A percentile compares a stretch with the other conserved stretches of the same genome.
Conservation (phyloP, 1,140 invertebrate species). For the Drosophila varians region DNA sequence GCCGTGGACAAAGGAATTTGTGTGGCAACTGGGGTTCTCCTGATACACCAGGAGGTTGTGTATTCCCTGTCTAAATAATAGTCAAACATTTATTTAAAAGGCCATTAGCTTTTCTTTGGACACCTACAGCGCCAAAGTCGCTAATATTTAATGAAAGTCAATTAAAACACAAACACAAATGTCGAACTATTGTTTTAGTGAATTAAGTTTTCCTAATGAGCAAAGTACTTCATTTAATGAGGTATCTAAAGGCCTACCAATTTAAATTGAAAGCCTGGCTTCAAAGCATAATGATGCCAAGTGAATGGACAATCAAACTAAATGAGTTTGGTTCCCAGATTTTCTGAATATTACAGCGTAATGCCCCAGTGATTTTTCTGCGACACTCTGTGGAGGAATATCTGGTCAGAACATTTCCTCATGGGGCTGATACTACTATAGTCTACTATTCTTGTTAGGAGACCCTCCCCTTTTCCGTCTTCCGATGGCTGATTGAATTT, state of each 20-base stretch:
- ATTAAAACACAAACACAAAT: slow-evolving; percentile 1
- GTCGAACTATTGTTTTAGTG: slow-evolving; percentile 1
- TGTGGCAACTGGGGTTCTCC: background rate
- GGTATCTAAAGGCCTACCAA: background rate
- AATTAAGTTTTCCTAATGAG: slow-evolving; percentile 14
- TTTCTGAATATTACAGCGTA: background rate
- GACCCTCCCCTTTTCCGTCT: background rate
- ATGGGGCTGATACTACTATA: background rate
- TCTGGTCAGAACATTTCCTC: slow-evolving; percentile 15
- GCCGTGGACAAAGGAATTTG: slow-evolving; percentile 1
- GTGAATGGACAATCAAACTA: background rate
- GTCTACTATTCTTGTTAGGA: background rate
- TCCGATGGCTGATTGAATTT: slow-evolving; percentile 57
- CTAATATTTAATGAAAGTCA: slow-evolving; percentile 15
- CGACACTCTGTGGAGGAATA: slow-evolving; percentile 11
- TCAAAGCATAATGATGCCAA: background rate
- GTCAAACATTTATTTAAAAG: background rate
- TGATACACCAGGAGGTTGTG: background rate
- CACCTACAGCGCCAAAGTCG: background rate
- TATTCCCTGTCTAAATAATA: background rate
- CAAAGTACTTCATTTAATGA: slow-evolving; percentile 27
- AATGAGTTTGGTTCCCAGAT: background rate
- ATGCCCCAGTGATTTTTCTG: background rate
- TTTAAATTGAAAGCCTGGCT: slow-evolving; percentile 5
- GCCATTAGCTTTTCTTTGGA: background rate